Evolutionary conservation across 2,797 vertebrate genomes (phyloP).

Genomic region (Mycteria americana): DNA sequence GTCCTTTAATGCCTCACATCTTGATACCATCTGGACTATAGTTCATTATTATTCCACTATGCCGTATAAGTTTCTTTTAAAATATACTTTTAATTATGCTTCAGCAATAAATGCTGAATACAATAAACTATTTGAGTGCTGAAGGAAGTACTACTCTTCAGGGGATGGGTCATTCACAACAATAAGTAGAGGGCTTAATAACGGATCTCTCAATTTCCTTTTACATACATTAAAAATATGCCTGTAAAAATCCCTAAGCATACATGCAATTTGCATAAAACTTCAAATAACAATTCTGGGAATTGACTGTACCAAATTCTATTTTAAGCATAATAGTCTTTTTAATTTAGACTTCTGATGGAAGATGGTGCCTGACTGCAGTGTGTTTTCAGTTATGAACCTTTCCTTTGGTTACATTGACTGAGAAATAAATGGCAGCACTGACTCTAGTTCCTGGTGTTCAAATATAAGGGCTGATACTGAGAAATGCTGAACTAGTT

Average conservation of each 20-base stretch:
- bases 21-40: constrained; percentile 14
- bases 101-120: background rate
- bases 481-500: background rate
- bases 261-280: background rate
- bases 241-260: background rate
- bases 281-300: background rate
- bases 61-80: background rate
- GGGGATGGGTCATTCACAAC: background rate
- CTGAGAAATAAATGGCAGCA: background rate
- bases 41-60: background rate
- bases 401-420: background rate
- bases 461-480: background rate
- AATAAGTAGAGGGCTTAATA: background rate
- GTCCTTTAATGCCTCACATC: background rate
- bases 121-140: background rate
- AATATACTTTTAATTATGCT: background rate
- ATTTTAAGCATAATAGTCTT: background rate
- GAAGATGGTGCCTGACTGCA: background rate
- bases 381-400: background rate
- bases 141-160: background rate
- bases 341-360: background rate
- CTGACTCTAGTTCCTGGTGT: background rate
- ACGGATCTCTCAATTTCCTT: background rate
- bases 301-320: background rate
- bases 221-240: background rate